Evolutionary conservation across 2,888 invertebrate genomes (phyloP), one percentile per base, ranked within the genome.

Genomic region (Ceramica pisi): DNA sequence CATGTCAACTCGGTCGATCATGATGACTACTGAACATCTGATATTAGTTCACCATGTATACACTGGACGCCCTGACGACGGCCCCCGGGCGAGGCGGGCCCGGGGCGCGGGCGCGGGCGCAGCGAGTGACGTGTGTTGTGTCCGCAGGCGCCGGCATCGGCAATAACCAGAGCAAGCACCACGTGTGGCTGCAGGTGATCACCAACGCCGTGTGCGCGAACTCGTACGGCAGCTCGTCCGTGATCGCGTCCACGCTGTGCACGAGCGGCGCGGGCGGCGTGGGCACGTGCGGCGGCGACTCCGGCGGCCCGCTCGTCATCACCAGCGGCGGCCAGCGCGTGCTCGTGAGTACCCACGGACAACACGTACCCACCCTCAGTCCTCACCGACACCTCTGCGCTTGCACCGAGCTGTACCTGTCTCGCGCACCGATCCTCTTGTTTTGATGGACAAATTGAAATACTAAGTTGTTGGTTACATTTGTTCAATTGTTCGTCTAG

Each of bases 201-300:
- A 85, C 88, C 59, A 95, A 94, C 88, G 81, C 87, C 0, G 90
- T 78, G 50, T 95, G 94, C 85, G 79, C 55, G 19, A 82, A 78
- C 51, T 66, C 84, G 31, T 94, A 84, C 85, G 92, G 92, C 21
- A 9, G 57, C 56, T 3, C 64, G 53, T 8, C 59, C 64, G 75
- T 90, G 57, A 73, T 87, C 48, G 71, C 69, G 7, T 89, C 90
- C 62, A 92, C 91, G 31, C 76, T 94, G 84, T 91, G 94, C 90
- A 88, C 91, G 80, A 88, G 90, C 87, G 90, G 90, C 64, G 78
- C 87, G n/a, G 80, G 83, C 48, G 90, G 91, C 41, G 77, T 77
- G 23, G 87, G 92, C 86, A 90, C 94, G 84, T 92, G 95, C 92
- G 87, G 92, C 87, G 91, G 93, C 0, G 94, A 93, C 90, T 92